Conservation (phyloP, 2,113 vertebrate genomes). For the Nothobranchius furzeri region DNA sequence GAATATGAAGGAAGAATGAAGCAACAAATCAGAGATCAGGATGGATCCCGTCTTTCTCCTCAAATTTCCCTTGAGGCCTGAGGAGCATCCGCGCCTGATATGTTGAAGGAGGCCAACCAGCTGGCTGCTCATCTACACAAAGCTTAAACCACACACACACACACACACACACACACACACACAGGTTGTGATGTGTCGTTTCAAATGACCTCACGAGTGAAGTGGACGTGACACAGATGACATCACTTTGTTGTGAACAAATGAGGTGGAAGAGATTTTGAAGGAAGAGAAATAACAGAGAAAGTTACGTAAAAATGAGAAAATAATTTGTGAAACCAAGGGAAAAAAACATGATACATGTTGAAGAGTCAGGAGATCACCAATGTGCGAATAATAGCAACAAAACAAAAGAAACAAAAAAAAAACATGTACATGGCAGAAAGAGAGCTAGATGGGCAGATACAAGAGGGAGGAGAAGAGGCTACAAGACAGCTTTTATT, state of each 20-base stretch:
- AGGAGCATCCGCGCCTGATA: constrained; percentile 13
- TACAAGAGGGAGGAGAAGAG: constrained; percentile 42
- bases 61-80: background rate
- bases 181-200: no score
- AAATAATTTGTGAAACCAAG: background rate
- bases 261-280: background rate
- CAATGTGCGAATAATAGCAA: constrained; percentile 7
- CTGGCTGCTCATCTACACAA: constrained; percentile 18
- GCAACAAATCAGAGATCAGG: no score
- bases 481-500: constrained; percentile 66
- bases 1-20: no score
- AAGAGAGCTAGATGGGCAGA: constrained; percentile 16
- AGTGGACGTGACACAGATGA: background rate
- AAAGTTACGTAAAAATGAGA: background rate
- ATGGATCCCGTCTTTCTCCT: no score
- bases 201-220: constrained; percentile 1
- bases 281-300: background rate
- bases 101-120: constrained; percentile 20
- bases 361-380: background rate
- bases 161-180: background rate
- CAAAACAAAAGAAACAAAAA: background rate
- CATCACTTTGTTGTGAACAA: background rate
- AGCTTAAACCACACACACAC: constrained; percentile 29
- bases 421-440: background rate
- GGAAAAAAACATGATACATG: no score